Evolutionary conservation across 1,140 invertebrate species (phyloP).

Genomic region (Polypedilum pembai): DNA sequence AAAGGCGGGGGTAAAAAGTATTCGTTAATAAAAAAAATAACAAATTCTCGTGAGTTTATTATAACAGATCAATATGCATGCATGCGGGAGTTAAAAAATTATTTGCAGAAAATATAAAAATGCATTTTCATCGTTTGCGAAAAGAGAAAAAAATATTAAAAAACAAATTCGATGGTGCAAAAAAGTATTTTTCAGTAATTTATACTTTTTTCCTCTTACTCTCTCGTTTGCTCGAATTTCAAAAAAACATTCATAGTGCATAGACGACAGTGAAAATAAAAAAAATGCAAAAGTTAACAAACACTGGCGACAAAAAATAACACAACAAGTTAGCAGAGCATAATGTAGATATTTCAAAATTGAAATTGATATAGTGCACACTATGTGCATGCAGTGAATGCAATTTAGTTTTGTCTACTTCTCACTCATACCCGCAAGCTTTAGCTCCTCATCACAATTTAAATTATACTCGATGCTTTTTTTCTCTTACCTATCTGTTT

Average conservation of each 20-base stretch:
- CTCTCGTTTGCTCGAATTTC: neutral
- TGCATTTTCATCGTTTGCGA: too few species aligned
- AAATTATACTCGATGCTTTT: too few species aligned
- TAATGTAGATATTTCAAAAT: conserved; percentile 21
- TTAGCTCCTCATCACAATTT: too few species aligned
- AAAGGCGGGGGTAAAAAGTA: neutral
- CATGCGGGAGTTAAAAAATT: too few species aligned
- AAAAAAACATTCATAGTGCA: neutral
- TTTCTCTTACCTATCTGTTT: too few species aligned
- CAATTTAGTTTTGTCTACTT: conserved; percentile 4
- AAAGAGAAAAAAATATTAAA: too few species aligned
- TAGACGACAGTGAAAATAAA: neutral
- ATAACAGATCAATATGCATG: too few species aligned
- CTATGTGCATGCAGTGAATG: neutral
- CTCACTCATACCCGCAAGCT: neutral
- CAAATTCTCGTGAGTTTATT: too few species aligned
- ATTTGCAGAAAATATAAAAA: too few species aligned
- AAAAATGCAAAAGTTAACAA: neutral
- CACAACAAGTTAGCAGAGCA: conserved; percentile 23
- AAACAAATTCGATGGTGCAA: neutral
- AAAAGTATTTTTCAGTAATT: conserved; percentile 8
- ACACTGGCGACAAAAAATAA: conserved; percentile 6
- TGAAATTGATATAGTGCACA: conserved; percentile 21
- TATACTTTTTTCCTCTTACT: neutral
- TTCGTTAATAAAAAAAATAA: neutral